Conservation (phyloP, 2,888 invertebrate species). For the Pristionchus maxplancki region DNA sequence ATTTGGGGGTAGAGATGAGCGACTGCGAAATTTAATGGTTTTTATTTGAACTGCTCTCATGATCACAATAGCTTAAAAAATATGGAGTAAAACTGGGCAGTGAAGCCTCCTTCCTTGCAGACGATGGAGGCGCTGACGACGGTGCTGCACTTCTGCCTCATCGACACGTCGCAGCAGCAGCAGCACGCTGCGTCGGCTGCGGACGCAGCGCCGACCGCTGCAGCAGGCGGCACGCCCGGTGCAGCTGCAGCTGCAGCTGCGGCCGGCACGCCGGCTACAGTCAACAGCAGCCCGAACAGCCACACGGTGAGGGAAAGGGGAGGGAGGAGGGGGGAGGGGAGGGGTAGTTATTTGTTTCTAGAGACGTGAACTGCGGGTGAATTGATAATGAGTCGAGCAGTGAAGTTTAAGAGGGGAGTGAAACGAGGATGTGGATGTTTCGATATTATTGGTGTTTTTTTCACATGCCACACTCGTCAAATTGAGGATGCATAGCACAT, state of each 20-base stretch:
- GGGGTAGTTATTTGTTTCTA: neutral
- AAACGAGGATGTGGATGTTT: neutral
- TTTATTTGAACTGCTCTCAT: no score
- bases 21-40: no score
- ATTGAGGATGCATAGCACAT: no score
- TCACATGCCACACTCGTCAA: no score
- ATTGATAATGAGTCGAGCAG: neutral
- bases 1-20: no score
- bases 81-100: no score
- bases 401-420: neutral
- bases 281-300: slow-evolving; percentile 16
- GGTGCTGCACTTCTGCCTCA: slow-evolving; percentile 75
- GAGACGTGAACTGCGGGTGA: no score
- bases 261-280: neutral
- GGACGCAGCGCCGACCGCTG: neutral
- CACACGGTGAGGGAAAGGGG: neutral
- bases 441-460: neutral
- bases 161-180: slow-evolving; percentile 59
- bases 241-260: neutral
- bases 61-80: no score
- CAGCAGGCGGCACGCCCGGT: neutral
- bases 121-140: slow-evolving; percentile 73
- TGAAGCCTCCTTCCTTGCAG: slow-evolving; percentile 52
- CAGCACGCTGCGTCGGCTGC: neutral
- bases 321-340: neutral